Conservation (phyloP, 2,888 invertebrate genomes). For the Proisotoma minuta region DNA sequence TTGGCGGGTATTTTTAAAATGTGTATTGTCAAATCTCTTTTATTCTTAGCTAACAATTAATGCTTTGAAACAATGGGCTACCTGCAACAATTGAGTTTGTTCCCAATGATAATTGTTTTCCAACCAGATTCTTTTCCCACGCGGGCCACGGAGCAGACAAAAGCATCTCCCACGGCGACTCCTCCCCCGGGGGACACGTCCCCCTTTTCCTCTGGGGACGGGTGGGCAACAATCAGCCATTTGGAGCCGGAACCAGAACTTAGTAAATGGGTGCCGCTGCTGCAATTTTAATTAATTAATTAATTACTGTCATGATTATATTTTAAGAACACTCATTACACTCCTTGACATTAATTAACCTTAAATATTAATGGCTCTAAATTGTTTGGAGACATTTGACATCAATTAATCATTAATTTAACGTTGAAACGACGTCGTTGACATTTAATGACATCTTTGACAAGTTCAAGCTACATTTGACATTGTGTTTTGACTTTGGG, state of each 20-base stretch:
- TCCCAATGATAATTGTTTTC: conserved; percentile 47
- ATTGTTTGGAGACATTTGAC: too few relatives aligned
- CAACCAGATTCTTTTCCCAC: conserved; percentile 46
- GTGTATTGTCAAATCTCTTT: background rate
- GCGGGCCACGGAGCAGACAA: conserved; percentile 45
- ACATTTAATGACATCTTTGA: too few relatives aligned
- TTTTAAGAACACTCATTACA: background rate
- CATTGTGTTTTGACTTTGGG: too few relatives aligned
- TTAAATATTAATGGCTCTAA: too few relatives aligned
- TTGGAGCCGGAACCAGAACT: conserved; percentile 39
- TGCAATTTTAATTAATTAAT: conserved; percentile 24
- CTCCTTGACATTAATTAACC: too few relatives aligned
- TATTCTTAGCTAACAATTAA: too few relatives aligned
- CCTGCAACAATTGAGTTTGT: conserved; percentile 47
- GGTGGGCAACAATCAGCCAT: conserved; percentile 47
- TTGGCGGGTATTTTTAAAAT: background rate
- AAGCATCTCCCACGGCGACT: conserved; percentile 32
- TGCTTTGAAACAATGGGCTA: too few relatives aligned
- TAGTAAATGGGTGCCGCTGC: conserved; percentile 36
- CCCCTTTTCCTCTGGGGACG: conserved; percentile 29
- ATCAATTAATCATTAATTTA: too few relatives aligned
- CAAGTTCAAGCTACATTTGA: too few relatives aligned
- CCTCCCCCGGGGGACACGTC: conserved; percentile 26
- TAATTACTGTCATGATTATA: background rate
- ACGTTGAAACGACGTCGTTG: too few relatives aligned